Evolutionary conservation across 2,797 vertebrate species (phyloP).

Genomic region (Eupleurogrammus muticus): DNA sequence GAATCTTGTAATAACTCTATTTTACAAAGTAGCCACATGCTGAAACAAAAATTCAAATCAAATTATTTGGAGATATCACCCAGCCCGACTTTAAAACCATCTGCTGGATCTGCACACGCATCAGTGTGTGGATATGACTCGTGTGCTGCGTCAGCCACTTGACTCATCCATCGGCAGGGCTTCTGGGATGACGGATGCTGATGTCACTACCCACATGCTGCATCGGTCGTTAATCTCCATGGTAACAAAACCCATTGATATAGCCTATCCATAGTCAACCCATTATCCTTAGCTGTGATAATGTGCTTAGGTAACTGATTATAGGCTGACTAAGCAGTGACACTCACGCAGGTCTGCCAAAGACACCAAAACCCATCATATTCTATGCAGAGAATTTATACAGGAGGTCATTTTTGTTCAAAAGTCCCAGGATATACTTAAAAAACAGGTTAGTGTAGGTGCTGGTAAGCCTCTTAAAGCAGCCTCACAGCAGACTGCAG

Average conservation of each 20-base stretch:
- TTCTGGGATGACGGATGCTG: conserved; percentile 42
- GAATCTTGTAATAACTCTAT: too few species aligned
- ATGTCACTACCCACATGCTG: conserved; percentile 59
- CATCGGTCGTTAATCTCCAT: conserved; percentile 48
- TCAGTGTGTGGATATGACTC: conserved; percentile 10
- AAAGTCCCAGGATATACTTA: not conserved
- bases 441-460: conserved; percentile 15
- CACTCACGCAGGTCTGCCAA: not conserved
- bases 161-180: conserved; percentile 46
- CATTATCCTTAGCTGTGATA: conserved; percentile 60
- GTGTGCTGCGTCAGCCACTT: conserved; percentile 51
- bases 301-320: conserved; percentile 64
- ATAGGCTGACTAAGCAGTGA: conserved; percentile 56
- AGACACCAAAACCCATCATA: conserved; percentile 1
- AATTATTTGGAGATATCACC: not conserved
- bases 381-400: not conserved
- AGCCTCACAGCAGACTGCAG: conserved; percentile 29
- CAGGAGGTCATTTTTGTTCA: not conserved
- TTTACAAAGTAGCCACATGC: too few species aligned
- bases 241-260: conserved; percentile 52
- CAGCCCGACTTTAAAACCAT: not conserved
- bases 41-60: too few species aligned
- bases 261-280: conserved; percentile 56
- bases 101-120: conserved; percentile 6
- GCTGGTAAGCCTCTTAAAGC: conserved; percentile 58